Percentiles rank a stretch among this genome's conserved stretches.
Conservation (phyloP, 2,888 invertebrate species). For the Rhagium mordax region DNA sequence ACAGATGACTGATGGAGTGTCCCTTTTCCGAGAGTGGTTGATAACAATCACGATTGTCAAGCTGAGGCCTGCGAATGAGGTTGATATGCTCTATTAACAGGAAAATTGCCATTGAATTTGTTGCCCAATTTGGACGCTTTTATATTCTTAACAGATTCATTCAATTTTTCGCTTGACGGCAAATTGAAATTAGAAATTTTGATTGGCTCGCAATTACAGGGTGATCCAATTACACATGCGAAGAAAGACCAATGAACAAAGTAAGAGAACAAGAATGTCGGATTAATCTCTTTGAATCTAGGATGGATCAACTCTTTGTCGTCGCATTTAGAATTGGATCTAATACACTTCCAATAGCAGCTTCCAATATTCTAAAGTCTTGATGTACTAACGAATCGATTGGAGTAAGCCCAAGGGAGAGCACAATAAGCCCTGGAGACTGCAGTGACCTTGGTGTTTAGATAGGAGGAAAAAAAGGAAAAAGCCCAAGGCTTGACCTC, state of each 20-base stretch:
- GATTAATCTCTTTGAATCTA: neutral
- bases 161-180: neutral
- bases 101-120: neutral
- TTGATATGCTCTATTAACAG: neutral
- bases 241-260: too few relatives aligned
- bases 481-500: too few relatives aligned
- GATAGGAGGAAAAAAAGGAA: too few relatives aligned
- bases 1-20: conserved; percentile 16
- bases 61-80: neutral
- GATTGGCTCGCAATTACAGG: neutral
- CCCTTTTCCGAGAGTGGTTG: conserved; percentile 2
- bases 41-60: conserved; percentile 16
- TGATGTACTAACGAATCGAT: too few relatives aligned
- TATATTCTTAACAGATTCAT: neutral
- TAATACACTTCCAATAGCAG: too few relatives aligned
- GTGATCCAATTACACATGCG: neutral
- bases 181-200: neutral
- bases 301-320: too few relatives aligned
- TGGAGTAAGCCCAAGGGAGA: too few relatives aligned
- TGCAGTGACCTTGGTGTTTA: too few relatives aligned
- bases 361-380: too few relatives aligned
- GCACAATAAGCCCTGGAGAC: too few relatives aligned
- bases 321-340: too few relatives aligned
- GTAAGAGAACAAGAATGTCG: too few relatives aligned
- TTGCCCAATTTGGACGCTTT: neutral